Evolutionary conservation across 2,113 vertebrate genomes (phyloP).

Genomic region (Lamprologus lemairii): DNA sequence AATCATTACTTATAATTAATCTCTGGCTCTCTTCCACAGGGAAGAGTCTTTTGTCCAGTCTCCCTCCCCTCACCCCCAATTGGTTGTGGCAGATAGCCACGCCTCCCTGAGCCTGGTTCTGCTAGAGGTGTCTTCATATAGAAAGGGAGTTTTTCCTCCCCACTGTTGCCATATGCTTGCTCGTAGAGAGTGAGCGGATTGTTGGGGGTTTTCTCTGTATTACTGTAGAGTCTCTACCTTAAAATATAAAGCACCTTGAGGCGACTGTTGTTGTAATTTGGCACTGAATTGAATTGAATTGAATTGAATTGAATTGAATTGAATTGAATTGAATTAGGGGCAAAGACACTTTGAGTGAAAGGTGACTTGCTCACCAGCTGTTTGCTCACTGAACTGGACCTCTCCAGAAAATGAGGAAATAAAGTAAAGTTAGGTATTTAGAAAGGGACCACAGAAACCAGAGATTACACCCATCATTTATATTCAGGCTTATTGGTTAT

Average conservation of each 20-base stretch:
- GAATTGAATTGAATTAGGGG: not conserved
- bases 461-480: not conserved
- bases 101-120: not conserved
- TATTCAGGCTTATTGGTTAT: not conserved
- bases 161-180: not conserved
- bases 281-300: not conserved
- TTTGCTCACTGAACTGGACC: not conserved
- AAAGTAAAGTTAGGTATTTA: not conserved
- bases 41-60: rapidly evolving
- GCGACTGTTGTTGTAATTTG: not conserved
- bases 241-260: not conserved
- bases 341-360: rapidly evolving
- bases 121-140: rapidly evolving
- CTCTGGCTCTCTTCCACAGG: not conserved
- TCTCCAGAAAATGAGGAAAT: not conserved
- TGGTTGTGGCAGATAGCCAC: not conserved
- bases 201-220: not conserved
- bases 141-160: not conserved
- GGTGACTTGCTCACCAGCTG: not conserved
- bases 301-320: not conserved
- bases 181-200: rapidly evolving
- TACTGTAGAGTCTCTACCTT: not conserved
- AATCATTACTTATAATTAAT: not conserved
- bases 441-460: not conserved
- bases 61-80: not conserved